These are phyloP conservation scores for Perca fluviatilis DNA, from an alignment of 2,113 vertebrate genomes.

Conservation along the genomic window DNA sequence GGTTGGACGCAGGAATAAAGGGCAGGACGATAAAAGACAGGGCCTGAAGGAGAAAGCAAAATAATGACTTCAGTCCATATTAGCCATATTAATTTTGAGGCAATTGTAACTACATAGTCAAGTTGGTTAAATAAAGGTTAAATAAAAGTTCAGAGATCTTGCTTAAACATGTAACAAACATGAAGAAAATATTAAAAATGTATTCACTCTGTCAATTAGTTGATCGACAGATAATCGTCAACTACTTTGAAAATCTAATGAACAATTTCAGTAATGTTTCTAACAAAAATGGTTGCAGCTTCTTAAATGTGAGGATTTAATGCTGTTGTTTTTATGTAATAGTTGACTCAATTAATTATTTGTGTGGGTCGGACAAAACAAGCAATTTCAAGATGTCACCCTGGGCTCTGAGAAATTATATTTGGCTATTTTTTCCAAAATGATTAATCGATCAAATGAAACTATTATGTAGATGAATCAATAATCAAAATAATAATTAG, in stretches of 20 bases:
- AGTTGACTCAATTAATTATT: neutral
- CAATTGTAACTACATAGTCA: neutral
- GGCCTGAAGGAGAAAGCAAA: conserved; percentile 83
- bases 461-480: no score
- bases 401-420: neutral
- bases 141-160: neutral
- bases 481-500: neutral
- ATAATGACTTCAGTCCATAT: neutral
- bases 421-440: no score
- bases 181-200: neutral
- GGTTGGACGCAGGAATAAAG: conserved; percentile 97
- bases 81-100: neutral
- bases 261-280: neutral
- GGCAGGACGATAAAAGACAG: conserved; percentile 95
- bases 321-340: neutral
- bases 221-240: neutral
- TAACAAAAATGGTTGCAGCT: neutral
- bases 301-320: neutral
- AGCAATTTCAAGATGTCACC: neutral
- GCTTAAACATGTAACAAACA: no score
- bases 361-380: neutral
- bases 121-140: no score
- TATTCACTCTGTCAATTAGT: no score
- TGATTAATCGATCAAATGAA: no score
- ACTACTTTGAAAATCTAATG: neutral